phyloP scores from a whole-genome alignment of 1,140 invertebrate genomes.

The Matsumurasca onukii region DNA sequence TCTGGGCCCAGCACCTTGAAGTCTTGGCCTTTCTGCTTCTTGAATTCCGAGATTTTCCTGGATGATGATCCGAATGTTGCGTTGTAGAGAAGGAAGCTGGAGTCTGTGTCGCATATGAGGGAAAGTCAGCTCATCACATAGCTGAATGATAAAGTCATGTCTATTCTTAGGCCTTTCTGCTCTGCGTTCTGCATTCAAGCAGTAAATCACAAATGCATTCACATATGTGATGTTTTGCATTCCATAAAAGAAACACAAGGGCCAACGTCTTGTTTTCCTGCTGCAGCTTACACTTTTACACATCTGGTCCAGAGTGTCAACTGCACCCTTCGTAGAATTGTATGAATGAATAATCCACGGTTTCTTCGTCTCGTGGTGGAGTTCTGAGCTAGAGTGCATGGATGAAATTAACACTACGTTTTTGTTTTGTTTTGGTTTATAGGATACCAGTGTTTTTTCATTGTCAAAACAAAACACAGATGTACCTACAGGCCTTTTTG shows the following conservation, averaged over 20 bases:
- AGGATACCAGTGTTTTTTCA: neutral
- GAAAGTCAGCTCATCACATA: neutral
- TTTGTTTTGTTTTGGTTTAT: neutral
- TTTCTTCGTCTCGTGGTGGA: constrained; percentile 41
- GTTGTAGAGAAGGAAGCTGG: no score
- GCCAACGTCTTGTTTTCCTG: constrained; percentile 43
- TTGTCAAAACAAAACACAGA: neutral
- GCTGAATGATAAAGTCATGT: neutral
- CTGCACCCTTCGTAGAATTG: constrained; percentile 51
- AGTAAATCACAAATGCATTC: neutral
- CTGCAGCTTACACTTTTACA: constrained; percentile 43
- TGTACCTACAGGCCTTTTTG: neutral
- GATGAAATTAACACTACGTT: constrained; percentile 33
- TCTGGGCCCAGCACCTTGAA: neutral
- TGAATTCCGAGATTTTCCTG: neutral
- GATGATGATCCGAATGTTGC: neutral
- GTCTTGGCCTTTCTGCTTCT: neutral
- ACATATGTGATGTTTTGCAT: constrained; percentile 34
- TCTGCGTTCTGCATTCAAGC: neutral
- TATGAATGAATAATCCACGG: constrained; percentile 50
- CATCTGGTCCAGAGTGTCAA: constrained; percentile 52
- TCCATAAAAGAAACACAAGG: constrained; percentile 26
- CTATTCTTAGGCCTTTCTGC: neutral
- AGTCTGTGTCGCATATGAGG: neutral
- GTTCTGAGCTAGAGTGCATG: constrained; percentile 39